Percentiles rank a stretch among this genome's conserved stretches.
These are phyloP conservation scores for Bemisia tabaci DNA, from an alignment of 1,140 invertebrate species.

Conservation along the genomic window DNA sequence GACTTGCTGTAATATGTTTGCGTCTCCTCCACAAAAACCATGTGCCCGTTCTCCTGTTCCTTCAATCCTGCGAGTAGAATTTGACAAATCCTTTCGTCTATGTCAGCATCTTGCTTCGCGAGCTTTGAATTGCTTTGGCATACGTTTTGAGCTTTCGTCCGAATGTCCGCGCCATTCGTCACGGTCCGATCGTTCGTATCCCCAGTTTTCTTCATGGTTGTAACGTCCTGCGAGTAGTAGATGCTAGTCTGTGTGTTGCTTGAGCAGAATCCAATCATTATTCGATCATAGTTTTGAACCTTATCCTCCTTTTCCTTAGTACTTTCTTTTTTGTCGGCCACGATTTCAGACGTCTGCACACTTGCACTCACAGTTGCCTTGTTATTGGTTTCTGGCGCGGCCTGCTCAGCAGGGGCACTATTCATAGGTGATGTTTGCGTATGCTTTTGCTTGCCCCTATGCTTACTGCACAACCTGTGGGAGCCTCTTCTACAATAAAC, in stretches of 20 bases:
- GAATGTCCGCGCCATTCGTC: neutral
- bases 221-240: neutral
- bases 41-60: neutral
- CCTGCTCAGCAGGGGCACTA: neutral
- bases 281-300: neutral
- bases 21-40: neutral
- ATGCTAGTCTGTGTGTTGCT: neutral
- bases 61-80: neutral
- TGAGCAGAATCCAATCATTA: neutral
- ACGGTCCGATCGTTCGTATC: neutral
- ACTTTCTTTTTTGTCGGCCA: neutral
- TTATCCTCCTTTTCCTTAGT: neutral
- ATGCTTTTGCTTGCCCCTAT: neutral
- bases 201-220: neutral
- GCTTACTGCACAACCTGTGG: neutral
- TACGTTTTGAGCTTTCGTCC: neutral
- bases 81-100: neutral
- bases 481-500: neutral
- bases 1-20: neutral
- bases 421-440: neutral
- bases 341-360: neutral
- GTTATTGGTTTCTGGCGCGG: neutral
- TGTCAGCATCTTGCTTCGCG: neutral
- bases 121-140: neutral
- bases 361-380: neutral